Evolutionary conservation across 2,888 invertebrate genomes (phyloP), one percentile per base, ranked within the genome.

Genomic region (Noctuana brunneofusca): DNA sequence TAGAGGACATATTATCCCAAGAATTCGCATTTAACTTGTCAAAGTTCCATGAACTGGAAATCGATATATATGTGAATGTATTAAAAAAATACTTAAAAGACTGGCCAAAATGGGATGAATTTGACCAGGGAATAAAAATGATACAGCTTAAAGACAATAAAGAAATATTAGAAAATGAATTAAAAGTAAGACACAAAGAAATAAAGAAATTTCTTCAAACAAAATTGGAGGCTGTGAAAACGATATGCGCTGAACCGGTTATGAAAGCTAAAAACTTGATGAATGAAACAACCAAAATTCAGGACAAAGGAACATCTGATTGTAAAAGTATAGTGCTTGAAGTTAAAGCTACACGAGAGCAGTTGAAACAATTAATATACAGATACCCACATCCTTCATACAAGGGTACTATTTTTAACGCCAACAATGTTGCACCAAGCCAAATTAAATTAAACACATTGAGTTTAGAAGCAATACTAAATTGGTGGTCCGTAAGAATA

Each of bases 91-190:
- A 76, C 54, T 64, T 87, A 0, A 86, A 86, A 69, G 80, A 81
- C 49, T 87, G 87, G 87, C 85, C 87, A 0, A 74, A 79, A 18
- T 87, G 87, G 87, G 82, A 87, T 12, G 75, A 77, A 0, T 76
- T 87, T 12, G 85, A 86, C 12, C 4, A 14, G 1, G 50, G 50
- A 0, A 50, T 49, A 0, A 63, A 63, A 35, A 22, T 8, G 0
- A 14, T 50, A 3, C 24, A 24, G 1, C 16, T 6, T 4, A 38
- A 27, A 2, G 27, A 30, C 1, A 41, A 56, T 5, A 12, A 50
- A 14, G 11, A 24, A 2, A 1, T 8, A 1, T 43, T 63, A 9
- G 14, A n/a, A 1, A 56, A 30, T 18, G 11, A 50, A 1, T 9
- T 63, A 14, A 22, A 56, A 27, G 6, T n/a, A 1, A 24, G 22